These are phyloP conservation scores for Xestia rhomboidea DNA, from an alignment of 2,888 invertebrate genomes.

Conservation along the genomic window DNA sequence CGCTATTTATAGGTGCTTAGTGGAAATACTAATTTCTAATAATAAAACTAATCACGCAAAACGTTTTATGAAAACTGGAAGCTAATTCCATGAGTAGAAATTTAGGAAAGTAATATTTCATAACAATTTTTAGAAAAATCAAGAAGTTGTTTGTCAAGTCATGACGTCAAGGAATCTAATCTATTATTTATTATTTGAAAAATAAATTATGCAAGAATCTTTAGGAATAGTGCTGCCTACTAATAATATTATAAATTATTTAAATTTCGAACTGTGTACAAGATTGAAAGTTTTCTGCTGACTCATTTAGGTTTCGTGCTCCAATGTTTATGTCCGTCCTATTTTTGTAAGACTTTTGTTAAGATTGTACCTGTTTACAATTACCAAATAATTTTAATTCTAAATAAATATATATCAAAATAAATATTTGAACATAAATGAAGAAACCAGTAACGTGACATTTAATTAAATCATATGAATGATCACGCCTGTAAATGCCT, in stretches of 20 bases:
- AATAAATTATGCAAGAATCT: conserved; percentile 16
- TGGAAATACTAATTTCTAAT: background rate
- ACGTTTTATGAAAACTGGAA: background rate
- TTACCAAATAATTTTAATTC: background rate
- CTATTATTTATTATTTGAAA: conserved; percentile 21
- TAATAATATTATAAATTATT: conserved; percentile 57
- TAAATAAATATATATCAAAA: too few relatives aligned
- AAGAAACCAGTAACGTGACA: background rate
- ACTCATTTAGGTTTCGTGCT: conserved; percentile 40
- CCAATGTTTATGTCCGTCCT: background rate
- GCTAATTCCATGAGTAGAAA: background rate
- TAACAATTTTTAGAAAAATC: background rate
- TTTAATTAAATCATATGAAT: conserved; percentile 1
- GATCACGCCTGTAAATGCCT: background rate
- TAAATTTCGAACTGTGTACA: conserved; percentile 57
- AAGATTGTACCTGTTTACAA: background rate
- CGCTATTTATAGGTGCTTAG: background rate
- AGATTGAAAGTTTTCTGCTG: conserved; percentile 55
- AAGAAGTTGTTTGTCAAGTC: conserved; percentile 20
- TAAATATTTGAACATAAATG: background rate
- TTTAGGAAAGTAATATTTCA: background rate
- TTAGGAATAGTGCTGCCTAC: conserved; percentile 24
- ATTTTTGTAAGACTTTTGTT: background rate
- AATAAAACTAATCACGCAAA: background rate
- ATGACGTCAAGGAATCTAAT: conserved; percentile 26